Percentiles rank a stretch among this genome's conserved stretches.
Conservation (phyloP, 2,888 invertebrate species). For the Bimastos eiseni region DNA sequence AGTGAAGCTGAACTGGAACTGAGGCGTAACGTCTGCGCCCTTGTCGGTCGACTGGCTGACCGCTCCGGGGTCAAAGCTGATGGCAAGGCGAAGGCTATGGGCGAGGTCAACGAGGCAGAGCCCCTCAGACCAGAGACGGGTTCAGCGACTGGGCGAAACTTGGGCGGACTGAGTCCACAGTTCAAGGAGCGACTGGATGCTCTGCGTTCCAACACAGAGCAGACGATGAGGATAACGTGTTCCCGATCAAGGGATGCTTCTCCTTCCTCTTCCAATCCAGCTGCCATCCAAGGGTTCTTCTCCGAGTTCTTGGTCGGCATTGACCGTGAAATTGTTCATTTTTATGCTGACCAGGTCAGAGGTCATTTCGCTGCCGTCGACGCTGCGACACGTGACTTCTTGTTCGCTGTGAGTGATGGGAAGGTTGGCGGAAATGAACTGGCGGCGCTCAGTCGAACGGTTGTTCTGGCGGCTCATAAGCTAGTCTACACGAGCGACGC, state of each 20-base stretch:
- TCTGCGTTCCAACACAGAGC: not conserved
- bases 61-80: not conserved
- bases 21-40: not conserved
- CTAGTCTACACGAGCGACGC: constrained; percentile 27
- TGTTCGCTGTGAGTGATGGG: not conserved
- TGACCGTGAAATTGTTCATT: constrained; percentile 18
- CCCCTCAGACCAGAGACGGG: not conserved
- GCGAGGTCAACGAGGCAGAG: not conserved
- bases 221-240: not conserved
- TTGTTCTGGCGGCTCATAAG: constrained; percentile 33
- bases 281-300: not conserved
- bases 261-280: not conserved
- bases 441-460: not conserved
- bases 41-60: not conserved
- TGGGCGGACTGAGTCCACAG: constrained; percentile 15
- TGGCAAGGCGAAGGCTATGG: not conserved
- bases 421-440: not conserved
- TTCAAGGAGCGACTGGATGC: constrained; percentile 30
- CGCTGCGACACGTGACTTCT: constrained; percentile 8
- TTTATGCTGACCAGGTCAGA: constrained; percentile 26
- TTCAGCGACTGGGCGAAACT: not conserved
- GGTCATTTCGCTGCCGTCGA: constrained; percentile 13
- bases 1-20: not conserved
- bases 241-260: not conserved
- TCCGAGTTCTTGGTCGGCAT: not conserved